These are phyloP conservation scores for Pogonomyrmex californicus DNA, from an alignment of 1,140 invertebrate genomes.

Conservation along the genomic window DNA sequence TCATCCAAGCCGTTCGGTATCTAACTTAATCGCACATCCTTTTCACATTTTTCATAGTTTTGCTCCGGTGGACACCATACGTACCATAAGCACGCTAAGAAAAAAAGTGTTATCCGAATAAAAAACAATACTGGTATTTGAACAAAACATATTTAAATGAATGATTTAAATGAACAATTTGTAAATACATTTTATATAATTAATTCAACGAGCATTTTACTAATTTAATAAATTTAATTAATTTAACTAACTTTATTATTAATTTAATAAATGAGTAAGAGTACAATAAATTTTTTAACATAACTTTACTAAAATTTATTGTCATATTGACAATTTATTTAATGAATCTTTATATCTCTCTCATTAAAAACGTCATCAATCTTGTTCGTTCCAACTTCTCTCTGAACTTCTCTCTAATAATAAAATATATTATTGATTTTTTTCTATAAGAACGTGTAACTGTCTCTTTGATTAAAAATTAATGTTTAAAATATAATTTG, in stretches of 20 bases:
- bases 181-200: background rate
- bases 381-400: background rate
- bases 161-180: background rate
- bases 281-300: background rate
- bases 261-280: background rate
- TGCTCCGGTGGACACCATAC: background rate
- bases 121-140: background rate
- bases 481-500: background rate
- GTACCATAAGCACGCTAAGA: background rate
- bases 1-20: conserved; percentile 64
- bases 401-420: background rate
- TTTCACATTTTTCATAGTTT: conserved; percentile 39
- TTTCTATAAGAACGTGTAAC: background rate
- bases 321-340: background rate
- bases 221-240: conserved; percentile 1
- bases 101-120: background rate
- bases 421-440: background rate
- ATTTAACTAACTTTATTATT: background rate
- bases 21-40: conserved; percentile 22
- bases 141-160: background rate
- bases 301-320: background rate
- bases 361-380: background rate
- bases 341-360: background rate
- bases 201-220: background rate
- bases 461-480: background rate